Conservation (phyloP, 2,888 invertebrate genomes). For the Hirtodrosophila duncani region DNA sequence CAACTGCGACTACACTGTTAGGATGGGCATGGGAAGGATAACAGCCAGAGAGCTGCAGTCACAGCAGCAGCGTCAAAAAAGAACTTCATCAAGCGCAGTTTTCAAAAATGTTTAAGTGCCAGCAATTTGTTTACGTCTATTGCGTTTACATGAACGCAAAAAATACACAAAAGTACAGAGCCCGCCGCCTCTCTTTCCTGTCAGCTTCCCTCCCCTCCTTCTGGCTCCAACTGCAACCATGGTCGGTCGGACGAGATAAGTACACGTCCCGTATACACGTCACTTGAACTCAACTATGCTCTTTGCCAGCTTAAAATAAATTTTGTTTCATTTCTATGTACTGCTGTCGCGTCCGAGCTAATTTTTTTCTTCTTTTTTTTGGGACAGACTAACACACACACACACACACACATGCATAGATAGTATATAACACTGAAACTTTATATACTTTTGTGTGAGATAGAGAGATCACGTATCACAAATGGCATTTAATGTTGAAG, state of each 20-base stretch:
- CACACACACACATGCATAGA: slow-evolving; percentile 16
- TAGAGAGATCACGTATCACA: slow-evolving; percentile 49
- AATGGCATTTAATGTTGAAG: slow-evolving; percentile 61
- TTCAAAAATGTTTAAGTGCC: slow-evolving; percentile 65
- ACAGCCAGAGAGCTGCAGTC: slow-evolving; percentile 2
- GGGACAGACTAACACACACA: slow-evolving; percentile 20
- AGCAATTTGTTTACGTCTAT: slow-evolving; percentile 63
- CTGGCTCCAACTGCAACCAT: slow-evolving; percentile 1
- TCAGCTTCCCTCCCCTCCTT: slow-evolving; percentile 4
- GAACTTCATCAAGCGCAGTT: slow-evolving; percentile 62
- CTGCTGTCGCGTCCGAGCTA: slow-evolving; percentile 30
- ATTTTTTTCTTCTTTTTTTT: slow-evolving; percentile 23
- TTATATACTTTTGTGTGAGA: neutral
- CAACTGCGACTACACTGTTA: slow-evolving; percentile 30
- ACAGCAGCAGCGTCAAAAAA: slow-evolving; percentile 26
- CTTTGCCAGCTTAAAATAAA: slow-evolving; percentile 63
- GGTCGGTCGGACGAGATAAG: slow-evolving; percentile 50
- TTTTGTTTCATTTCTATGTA: slow-evolving; percentile 56
- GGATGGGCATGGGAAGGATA: slow-evolving; percentile 3
- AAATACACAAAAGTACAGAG: slow-evolving; percentile 2
- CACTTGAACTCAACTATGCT: slow-evolving; percentile 64
- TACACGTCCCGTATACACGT: slow-evolving; percentile 42
- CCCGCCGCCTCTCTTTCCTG: slow-evolving; percentile 3
- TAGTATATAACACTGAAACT: slow-evolving; percentile 6
- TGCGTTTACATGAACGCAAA: slow-evolving; percentile 30